Conservation (phyloP, 2,113 vertebrate genomes). For the Actenoides lindsayi region DNA sequence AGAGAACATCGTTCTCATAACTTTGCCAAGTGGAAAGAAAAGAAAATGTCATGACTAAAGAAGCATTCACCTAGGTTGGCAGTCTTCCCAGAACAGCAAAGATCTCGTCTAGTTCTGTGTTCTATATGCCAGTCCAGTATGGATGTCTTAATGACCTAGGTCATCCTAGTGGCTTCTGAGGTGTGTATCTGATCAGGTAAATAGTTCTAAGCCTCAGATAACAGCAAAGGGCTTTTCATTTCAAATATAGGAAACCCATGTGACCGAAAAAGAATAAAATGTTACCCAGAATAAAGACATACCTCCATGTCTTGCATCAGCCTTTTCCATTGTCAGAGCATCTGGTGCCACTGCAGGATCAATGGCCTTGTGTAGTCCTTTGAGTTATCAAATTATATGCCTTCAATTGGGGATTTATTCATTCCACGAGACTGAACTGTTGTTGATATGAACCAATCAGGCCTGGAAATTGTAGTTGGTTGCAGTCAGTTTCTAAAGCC, state of each 20-base stretch:
- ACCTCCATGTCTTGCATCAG: not conserved
- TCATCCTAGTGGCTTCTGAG: not conserved
- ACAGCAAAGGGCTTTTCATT: not conserved
- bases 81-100: not conserved
- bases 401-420: not conserved
- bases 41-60: not conserved
- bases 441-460: not conserved
- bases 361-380: not conserved
- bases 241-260: not conserved
- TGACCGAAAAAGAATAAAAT: not conserved
- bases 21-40: not conserved
- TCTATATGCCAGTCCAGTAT: not conserved
- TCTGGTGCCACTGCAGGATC: not conserved
- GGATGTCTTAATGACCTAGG: not conserved
- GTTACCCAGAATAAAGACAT: not conserved
- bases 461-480: not conserved
- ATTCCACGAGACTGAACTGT: not conserved
- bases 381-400: not conserved
- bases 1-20: not conserved
- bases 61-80: not conserved
- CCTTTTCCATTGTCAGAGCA: not conserved
- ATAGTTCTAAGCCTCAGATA: not conserved
- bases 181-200: not conserved
- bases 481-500: not conserved
- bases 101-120: not conserved